phyloP scores from a whole-genome alignment of 2,113 vertebrate genomes.

The Peromyscus maniculatus region DNA sequence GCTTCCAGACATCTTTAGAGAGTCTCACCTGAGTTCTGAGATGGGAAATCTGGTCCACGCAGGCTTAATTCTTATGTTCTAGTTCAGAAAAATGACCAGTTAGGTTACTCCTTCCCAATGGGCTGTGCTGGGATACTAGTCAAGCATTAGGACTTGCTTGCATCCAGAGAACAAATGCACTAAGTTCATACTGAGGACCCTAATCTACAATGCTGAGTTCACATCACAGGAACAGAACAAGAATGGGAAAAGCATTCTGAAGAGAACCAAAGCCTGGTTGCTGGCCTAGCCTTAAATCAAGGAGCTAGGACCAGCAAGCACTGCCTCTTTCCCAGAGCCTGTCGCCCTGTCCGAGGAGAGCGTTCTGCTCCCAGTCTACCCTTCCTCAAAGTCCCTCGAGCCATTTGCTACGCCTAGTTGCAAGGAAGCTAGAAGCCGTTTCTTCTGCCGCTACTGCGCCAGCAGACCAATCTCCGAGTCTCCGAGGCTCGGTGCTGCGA shows the following conservation, averaged over 20 bases:
- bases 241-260: not conserved
- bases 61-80: not conserved
- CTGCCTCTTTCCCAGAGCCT: too few species aligned
- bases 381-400: accelerated
- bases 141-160: not conserved
- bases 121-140: not conserved
- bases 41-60: not conserved
- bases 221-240: too few species aligned
- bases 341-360: not conserved
- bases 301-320: too few species aligned
- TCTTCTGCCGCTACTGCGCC: not conserved
- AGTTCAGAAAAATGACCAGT: not conserved
- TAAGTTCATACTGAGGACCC: not conserved
- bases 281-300: not conserved
- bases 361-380: accelerated
- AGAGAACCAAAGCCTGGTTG: not conserved
- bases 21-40: not conserved
- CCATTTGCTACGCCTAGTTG: accelerated
- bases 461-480: too few species aligned
- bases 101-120: not conserved
- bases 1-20: not conserved
- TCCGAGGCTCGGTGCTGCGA: too few species aligned
- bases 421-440: not conserved
- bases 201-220: not conserved
- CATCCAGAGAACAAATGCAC: not conserved